Evolutionary conservation across 2,113 vertebrate species (phyloP), one percentile per base, ranked within the genome.

Genomic region (Macquaria ambigua): DNA sequence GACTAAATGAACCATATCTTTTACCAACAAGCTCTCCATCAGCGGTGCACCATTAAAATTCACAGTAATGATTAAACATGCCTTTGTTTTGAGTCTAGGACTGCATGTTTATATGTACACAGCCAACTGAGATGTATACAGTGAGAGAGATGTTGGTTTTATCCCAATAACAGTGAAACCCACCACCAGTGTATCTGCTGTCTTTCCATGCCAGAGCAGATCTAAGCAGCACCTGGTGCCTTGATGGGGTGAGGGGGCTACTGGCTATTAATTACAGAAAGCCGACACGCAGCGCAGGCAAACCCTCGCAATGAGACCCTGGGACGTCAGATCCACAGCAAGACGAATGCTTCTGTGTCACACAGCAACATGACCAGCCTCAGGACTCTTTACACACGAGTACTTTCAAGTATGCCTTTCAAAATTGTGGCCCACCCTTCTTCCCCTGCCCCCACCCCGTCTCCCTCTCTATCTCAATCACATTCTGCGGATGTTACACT

Each of bases 201-300:
- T 68, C 78, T 69, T 74, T 67, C 77, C 75, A 68, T 76, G 81
- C 83, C 81, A 78, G 91, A 88, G 83, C 84, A 83, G 89, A 94
- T 93, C 87, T 83, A 67, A 84, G 89, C 87, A 90, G 84, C 92
- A 93, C 93, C 94, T 94, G 92, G 93, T 91, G 81, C 81, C 87
- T 77, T 67, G 86, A 89, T 86, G 89, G 91, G 88, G 77, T 62
- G 70, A 83, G 90, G 86, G 87, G 92, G 86, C 84, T 88, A 90
- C 87, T 89, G 89, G 92, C 92, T 93, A 95, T 94, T 95, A 95
- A 95, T 95, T 94, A 95, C 93, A 93, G 93, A 90, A 93, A 93
- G 91, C 85, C 55, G 87, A 93, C 91, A 93, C 69, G 76, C 86
- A 78, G 86, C 16, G 73, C 76, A 81, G 89, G 88, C 89, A 84